These are phyloP conservation scores for Macrosteles quadrilineatus DNA, from an alignment of 1,140 invertebrate genomes.

Conservation along the genomic window DNA sequence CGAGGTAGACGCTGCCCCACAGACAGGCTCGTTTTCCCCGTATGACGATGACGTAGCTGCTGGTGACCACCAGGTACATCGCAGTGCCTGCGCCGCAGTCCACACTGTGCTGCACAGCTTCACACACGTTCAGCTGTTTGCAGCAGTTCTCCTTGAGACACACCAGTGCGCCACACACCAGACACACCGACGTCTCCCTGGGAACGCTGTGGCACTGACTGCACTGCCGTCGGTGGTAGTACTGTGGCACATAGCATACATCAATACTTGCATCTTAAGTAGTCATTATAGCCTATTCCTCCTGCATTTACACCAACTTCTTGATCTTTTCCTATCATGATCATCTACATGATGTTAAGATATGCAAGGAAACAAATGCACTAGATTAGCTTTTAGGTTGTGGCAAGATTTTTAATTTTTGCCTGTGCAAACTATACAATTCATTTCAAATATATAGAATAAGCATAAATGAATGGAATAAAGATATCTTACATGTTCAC, in stretches of 20 bases:
- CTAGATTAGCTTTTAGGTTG: no score
- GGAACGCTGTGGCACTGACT: slow-evolving; percentile 83
- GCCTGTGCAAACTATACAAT: no score
- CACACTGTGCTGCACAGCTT: slow-evolving; percentile 89
- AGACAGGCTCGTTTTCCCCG: slow-evolving; percentile 88
- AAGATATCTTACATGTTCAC: no score
- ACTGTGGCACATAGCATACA: slow-evolving; percentile 58
- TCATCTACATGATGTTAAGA: no score
- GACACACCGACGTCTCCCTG: slow-evolving; percentile 89
- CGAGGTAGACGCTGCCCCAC: slow-evolving; percentile 96
- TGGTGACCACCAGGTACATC: slow-evolving; percentile 92
- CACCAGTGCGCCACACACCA: slow-evolving; percentile 91
- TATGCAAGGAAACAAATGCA: no score
- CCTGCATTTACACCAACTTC: no score
- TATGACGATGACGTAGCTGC: slow-evolving; percentile 93
- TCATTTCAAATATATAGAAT: no score
- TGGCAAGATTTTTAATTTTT: no score
- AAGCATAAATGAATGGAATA: no score
- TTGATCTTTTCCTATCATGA: no score
- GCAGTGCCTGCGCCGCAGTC: slow-evolving; percentile 93
- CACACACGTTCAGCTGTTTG: slow-evolving; percentile 75
- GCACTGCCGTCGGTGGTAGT: slow-evolving; percentile 88
- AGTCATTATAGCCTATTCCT: no score
- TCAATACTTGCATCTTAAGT: no score
- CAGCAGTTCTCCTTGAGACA: slow-evolving; percentile 93